A percentile compares a stretch with the other conserved stretches of the same genome.
Evolutionary conservation across 2,888 invertebrate genomes (phyloP).

Genomic region (Nymphalis polychloros): DNA sequence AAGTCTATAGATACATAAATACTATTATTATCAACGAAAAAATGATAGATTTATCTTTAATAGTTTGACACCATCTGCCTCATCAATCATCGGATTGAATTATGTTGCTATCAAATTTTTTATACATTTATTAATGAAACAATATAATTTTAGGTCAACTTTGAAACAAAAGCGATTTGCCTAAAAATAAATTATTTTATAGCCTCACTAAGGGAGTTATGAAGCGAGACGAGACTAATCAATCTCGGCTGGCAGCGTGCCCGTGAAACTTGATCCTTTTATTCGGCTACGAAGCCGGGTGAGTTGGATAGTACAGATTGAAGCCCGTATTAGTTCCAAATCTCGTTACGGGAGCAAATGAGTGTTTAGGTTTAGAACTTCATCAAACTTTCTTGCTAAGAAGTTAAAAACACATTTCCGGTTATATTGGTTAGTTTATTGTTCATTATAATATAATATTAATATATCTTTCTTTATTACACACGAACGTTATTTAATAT

Average conservation of each 20-base stretch:
- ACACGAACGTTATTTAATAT: too few species aligned
- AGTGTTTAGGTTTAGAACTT: neutral
- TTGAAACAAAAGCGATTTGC: slow-evolving; percentile 29
- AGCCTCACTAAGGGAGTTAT: slow-evolving; percentile 14
- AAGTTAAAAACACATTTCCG: neutral
- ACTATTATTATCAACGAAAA: too few species aligned
- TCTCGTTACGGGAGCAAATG: slow-evolving; percentile 10
- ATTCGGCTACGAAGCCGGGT: slow-evolving; percentile 21
- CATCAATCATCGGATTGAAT: slow-evolving; percentile 18
- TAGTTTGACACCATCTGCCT: neutral
- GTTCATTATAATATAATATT: too few species aligned
- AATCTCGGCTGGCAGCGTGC: slow-evolving; percentile 39
- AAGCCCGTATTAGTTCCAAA: slow-evolving; percentile 21
- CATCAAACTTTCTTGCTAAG: neutral
- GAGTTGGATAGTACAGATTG: slow-evolving; percentile 11
- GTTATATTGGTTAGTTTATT: too few species aligned
- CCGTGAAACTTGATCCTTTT: slow-evolving; percentile 38
- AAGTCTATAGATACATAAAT: too few species aligned
- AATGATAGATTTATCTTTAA: too few species aligned
- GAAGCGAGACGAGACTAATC: slow-evolving; percentile 29
- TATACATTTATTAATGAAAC: slow-evolving; percentile 3
- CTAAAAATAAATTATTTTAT: slow-evolving; percentile 28
- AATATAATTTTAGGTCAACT: slow-evolving; percentile 15
- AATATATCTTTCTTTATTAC: too few species aligned
- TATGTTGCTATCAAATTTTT: slow-evolving; percentile 15